phyloP scores from a whole-genome alignment of 2,888 invertebrate species.

The Pachliopta kotzebuea region DNA sequence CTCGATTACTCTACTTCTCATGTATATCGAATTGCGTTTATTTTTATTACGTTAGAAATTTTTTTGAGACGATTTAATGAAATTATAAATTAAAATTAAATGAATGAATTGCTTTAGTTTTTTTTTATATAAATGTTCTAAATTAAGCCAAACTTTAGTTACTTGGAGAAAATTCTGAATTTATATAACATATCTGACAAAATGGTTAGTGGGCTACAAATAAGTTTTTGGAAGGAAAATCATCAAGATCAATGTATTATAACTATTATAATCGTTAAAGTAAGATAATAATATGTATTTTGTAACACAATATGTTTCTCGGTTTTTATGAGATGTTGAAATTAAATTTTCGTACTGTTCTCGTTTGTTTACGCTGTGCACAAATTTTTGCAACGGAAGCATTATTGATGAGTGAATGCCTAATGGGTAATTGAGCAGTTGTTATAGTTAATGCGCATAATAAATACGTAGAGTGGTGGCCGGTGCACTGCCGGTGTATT shows the following conservation, averaged over 20 bases:
- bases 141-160: conserved; percentile 75
- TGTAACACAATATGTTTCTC: conserved; percentile 76
- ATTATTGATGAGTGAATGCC: conserved; percentile 48
- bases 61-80: conserved; percentile 54
- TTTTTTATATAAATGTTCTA: conserved; percentile 56
- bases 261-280: conserved; percentile 76
- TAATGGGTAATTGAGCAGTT: conserved; percentile 59
- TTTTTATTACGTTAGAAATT: conserved; percentile 37
- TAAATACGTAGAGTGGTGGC: conserved; percentile 52
- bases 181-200: conserved; percentile 80
- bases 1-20: conserved; percentile 33
- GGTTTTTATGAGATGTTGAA: conserved; percentile 73
- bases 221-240: conserved; percentile 69
- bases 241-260: conserved; percentile 78
- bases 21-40: conserved; percentile 34
- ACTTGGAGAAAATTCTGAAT: conserved; percentile 79
- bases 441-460: conserved; percentile 65
- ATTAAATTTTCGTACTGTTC: conserved; percentile 64
- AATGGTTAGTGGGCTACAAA: conserved; percentile 80
- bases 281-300: conserved; percentile 75
- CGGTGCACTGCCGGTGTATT: conserved; percentile 41
- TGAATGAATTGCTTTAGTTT: conserved; percentile 55
- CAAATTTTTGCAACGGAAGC: conserved; percentile 58
- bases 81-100: conserved; percentile 47
- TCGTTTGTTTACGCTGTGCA: conserved; percentile 74